Conservation (phyloP, 2,113 vertebrate species). For the Oncorhynchus tshawytscha region DNA sequence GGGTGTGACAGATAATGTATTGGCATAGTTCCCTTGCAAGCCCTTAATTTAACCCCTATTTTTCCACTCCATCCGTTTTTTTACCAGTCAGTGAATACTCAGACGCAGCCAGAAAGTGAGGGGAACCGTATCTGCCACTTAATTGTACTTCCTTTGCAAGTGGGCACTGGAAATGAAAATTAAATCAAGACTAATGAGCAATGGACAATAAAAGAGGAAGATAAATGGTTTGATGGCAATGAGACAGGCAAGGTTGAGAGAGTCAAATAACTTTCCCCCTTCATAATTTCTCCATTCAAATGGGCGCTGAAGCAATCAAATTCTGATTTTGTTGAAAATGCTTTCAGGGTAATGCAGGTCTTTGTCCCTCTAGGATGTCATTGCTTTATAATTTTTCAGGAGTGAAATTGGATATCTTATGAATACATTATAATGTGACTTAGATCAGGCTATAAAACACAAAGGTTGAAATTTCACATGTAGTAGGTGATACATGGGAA, state of each 20-base stretch:
- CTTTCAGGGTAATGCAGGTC: background rate
- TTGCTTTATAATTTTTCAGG: too few relatives aligned
- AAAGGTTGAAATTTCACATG: background rate
- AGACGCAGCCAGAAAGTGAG: background rate
- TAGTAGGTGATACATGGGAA: background rate
- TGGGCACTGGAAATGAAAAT: conserved; percentile 54
- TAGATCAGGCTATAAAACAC: too few relatives aligned
- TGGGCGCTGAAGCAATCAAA: conserved; percentile 29
- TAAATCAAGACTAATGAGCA: conserved; percentile 70
- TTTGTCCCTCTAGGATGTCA: background rate
- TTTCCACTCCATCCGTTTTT: conserved; percentile 30
- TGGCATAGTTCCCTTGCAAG: conserved; percentile 11
- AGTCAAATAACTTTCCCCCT: conserved; percentile 57
- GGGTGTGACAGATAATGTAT: background rate
- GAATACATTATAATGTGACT: too few relatives aligned
- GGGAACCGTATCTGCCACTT: conserved; percentile 37
- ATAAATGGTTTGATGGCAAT: conserved; percentile 62
- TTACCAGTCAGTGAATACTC: background rate
- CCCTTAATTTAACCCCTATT: conserved; percentile 36
- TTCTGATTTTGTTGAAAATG: background rate
- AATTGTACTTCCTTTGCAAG: conserved; percentile 58
- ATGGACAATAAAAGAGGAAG: conserved; percentile 62
- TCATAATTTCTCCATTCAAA: conserved; percentile 47
- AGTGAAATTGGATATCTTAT: too few relatives aligned
- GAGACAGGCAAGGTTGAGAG: conserved; percentile 54